Evolutionary conservation across 1,140 invertebrate species (phyloP).

Genomic region (Drosophila equinoxialis): DNA sequence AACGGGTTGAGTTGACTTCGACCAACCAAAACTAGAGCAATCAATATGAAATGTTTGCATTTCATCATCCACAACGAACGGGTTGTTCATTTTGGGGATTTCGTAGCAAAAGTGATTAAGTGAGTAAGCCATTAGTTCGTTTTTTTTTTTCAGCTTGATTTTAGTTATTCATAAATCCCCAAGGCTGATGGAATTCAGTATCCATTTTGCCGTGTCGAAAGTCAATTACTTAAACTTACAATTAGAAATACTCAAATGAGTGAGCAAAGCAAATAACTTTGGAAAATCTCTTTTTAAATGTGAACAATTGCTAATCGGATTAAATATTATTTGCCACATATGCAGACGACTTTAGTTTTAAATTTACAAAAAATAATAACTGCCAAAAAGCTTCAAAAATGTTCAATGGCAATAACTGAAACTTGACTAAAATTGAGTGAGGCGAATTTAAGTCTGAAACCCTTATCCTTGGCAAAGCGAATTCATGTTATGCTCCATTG

Average conservation of each 20-base stretch:
- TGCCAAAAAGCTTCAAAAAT: too few species aligned
- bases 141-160: neutral
- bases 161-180: conserved; percentile 11
- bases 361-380: too few species aligned
- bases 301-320: too few species aligned
- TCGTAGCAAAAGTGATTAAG: conserved; percentile 55
- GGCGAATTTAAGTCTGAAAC: too few species aligned
- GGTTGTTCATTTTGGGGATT: conserved; percentile 44
- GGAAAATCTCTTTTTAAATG: neutral
- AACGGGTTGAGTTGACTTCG: conserved; percentile 3
- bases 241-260: neutral
- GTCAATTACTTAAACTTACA: neutral
- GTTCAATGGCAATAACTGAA: too few species aligned
- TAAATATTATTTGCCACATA: too few species aligned
- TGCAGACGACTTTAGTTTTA: too few species aligned
- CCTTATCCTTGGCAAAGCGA: too few species aligned
- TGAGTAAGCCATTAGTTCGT: neutral
- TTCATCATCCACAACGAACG: neutral
- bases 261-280: neutral
- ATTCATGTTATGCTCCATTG: too few species aligned
- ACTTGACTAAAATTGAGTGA: too few species aligned
- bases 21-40: conserved; percentile 21
- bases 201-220: neutral
- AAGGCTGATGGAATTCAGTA: neutral
- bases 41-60: conserved; percentile 50